phyloP scores from a whole-genome alignment of 2,113 vertebrate genomes.

The Tor tambroides region DNA sequence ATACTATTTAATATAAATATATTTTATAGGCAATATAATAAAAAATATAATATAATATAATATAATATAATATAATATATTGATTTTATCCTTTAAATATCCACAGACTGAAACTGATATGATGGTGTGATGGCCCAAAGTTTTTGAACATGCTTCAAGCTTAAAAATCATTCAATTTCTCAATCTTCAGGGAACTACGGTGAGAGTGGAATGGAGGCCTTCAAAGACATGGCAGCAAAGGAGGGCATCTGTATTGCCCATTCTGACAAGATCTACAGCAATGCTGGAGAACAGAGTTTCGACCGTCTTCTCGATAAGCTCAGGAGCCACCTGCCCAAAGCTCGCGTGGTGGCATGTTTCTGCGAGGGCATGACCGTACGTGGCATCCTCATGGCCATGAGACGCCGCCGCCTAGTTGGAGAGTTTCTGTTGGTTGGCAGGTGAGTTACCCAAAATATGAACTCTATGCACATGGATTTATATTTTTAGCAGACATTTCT shows the following conservation, averaged over 20 bases:
- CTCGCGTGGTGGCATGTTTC: constrained; percentile 95
- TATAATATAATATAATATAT: not conserved
- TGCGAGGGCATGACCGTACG: constrained; percentile 98
- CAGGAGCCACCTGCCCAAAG: constrained; percentile 90
- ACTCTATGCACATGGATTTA: not conserved
- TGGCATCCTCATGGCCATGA: constrained; percentile 96
- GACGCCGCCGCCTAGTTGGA: constrained; percentile 86
- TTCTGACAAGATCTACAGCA: constrained; percentile 99
- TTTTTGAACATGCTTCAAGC: not conserved
- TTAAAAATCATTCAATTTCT: not conserved
- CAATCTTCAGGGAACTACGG: constrained; percentile 90
- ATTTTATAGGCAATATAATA: not conserved
- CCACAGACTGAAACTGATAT: too few species aligned
- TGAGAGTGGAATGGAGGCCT: constrained; percentile 99
- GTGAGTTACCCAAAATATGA: constrained; percentile 74
- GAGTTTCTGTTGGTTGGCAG: constrained; percentile 95
- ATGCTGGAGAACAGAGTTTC: constrained; percentile 92
- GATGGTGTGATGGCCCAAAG: too few species aligned
- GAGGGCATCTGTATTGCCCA: constrained; percentile 98
- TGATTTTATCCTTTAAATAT: too few species aligned
- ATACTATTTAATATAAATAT: too few species aligned
- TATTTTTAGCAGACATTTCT: not conserved
- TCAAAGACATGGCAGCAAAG: constrained; percentile 96
- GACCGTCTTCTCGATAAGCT: constrained; percentile 92
- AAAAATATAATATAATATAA: too few species aligned